These are phyloP conservation scores for Aricia agestis DNA, from an alignment of 1,140 invertebrate genomes.

Conservation along the genomic window DNA sequence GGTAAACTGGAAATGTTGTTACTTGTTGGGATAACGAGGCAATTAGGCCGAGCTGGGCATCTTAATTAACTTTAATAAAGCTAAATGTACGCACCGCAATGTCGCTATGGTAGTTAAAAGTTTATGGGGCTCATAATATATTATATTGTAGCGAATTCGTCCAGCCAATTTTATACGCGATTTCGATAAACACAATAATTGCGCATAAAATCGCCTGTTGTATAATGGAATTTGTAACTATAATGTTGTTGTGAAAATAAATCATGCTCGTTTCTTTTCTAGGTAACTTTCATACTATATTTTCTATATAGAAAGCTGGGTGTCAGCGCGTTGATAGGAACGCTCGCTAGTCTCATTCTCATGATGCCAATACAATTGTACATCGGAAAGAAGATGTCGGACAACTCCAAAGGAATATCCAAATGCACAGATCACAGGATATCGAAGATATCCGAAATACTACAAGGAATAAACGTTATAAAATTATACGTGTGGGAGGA, in stretches of 20 bases:
- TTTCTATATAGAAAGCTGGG: slow-evolving; percentile 82
- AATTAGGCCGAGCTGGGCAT: background rate
- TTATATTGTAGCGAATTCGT: background rate
- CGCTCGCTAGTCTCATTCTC: slow-evolving; percentile 80
- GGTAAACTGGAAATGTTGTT: background rate
- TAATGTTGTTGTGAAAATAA: background rate
- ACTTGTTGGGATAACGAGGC: background rate
- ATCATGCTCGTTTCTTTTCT: slow-evolving; percentile 41
- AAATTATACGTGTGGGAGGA: slow-evolving; percentile 91
- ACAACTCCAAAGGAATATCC: slow-evolving; percentile 81
- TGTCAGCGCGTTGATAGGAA: slow-evolving; percentile 84
- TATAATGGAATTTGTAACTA: background rate
- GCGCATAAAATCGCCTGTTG: background rate
- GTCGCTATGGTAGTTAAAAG: background rate
- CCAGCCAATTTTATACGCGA: background rate
- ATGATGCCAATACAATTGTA: slow-evolving; percentile 85
- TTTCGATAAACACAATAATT: background rate
- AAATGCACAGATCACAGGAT: slow-evolving; percentile 86
- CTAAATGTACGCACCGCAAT: background rate
- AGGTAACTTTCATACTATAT: slow-evolving; percentile 85
- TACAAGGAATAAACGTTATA: slow-evolving; percentile 88
- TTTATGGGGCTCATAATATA: background rate
- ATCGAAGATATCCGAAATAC: slow-evolving; percentile 85
- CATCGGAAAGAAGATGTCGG: slow-evolving; percentile 83
- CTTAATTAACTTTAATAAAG: background rate